Evolutionary conservation across 2,797 vertebrate genomes (phyloP), one percentile per base, ranked within the genome.

Genomic region (Alca torda): DNA sequence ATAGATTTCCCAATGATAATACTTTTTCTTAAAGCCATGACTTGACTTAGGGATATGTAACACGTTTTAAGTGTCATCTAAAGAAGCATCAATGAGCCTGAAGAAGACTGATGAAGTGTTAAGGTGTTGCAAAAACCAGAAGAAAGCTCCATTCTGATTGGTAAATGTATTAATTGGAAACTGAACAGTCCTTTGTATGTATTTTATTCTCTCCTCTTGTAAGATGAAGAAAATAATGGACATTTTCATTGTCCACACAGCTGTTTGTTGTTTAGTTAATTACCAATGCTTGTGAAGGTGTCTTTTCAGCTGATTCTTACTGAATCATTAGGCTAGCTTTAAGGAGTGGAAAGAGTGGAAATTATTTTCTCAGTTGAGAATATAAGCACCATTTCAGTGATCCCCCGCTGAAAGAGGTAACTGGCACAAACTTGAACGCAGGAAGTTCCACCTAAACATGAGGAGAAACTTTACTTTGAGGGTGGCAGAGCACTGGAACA

Each of bases 1-100:
- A 96, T 96, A 98, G 97, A 98, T 99, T 99, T 99, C 98, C 96
- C 98, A 98, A 97, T 98, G 98, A 98, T 63, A 84, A 35, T 98
- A 98, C 97, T 98, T 98, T 98, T 98, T 98, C 63, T 73, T 67
- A 73, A 79, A 98, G 98, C 98, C 98, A 97, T 98, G 98, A 98
- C 98, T 98, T 97, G 61, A 90, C 43, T 72, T 78, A 67, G 74
- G 26, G 43, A 75, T 82, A 61, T 63, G 53, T 61, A 87, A 81
- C 60, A 31, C 3, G 13, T 70, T 79, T 75, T 65, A 50, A 76
- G 41, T 73, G 56, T 85, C 83, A 87, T 57, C 77, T 84, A 4
- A 43, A 84, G 69, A 61, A 50, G 45, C 41, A 74, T 79, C 74
- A 60, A 1, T 74, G 54, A 84, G 68, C n/a, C 56, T 87, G 60